Base-by-base conservation (phyloP, 1,140 invertebrate genomes). In the Lucilia sericata region DNA sequence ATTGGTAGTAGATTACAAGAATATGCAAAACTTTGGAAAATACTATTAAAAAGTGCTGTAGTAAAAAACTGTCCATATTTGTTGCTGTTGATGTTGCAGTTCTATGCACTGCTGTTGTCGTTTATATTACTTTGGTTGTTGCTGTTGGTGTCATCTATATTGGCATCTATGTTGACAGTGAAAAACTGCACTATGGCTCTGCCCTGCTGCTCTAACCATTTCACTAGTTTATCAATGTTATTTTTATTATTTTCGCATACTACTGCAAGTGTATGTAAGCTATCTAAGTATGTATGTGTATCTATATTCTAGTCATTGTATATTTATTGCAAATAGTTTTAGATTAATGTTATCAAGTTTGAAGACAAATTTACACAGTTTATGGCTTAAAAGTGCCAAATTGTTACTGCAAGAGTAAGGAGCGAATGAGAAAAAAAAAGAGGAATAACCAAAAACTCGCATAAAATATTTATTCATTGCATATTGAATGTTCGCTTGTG, bases 321-420 rank as follows among this genome's bases (percentile, higher is more conserved):
- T 70, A 70, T 70, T 21, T 70, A 70, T 80, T 80, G 76, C 76
- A 80, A 80, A 49, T 51, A 80, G 76, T 80, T 80, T 60, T 80
- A 80, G 76, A 51, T 80, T 80, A 80, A 80, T 51, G 76, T 80
- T 49, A 51, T 80, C 76, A 49, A 80, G n/a, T 21, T 51, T 21
- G n/a, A 80, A 80, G 76, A 80, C 76, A 80, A 80, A 80, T 80
- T 80, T 51, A 49, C 76, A 51, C n/a, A 42, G n/a, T 80, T 80
- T 80, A 80, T 80, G 75, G 76, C 76, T 51, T 49, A n/a, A 51
- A 80, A 80, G n/a, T 80, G 76, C 76, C 42, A 80, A 80, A 80
- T 80, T 49, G 76, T 80, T 80, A 80, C 76, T 78, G 55, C 55
- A 60, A 7, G n/a, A 17, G 55, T 14, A 60, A 0, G n/a, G 2